These are phyloP conservation scores for Aporophyla nigra DNA, from an alignment of 2,888 invertebrate species.

Conservation along the genomic window DNA sequence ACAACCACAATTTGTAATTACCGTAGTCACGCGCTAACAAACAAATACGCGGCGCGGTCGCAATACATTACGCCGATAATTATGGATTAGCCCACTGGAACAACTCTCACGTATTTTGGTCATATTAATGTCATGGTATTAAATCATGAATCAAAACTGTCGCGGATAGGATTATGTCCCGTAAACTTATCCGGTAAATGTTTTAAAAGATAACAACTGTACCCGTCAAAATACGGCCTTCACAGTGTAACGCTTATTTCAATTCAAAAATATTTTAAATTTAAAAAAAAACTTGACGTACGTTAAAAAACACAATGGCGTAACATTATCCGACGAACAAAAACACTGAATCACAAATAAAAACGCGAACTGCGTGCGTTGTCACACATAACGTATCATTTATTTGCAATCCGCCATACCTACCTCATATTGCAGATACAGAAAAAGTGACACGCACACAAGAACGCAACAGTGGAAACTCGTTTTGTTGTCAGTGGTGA, in stretches of 20 bases:
- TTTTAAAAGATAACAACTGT: slow-evolving; percentile 66
- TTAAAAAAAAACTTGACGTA: slow-evolving; percentile 74
- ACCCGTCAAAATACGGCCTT: slow-evolving; percentile 53
- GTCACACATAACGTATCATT: slow-evolving; percentile 76
- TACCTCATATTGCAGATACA: slow-evolving; percentile 76
- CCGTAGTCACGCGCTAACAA: slow-evolving; percentile 75
- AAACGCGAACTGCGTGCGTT: slow-evolving; percentile 71
- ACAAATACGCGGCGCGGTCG: slow-evolving; percentile 77
- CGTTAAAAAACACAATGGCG: slow-evolving; percentile 67
- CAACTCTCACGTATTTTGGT: slow-evolving; percentile 77
- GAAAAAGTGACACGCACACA: slow-evolving; percentile 73
- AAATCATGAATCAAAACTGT: slow-evolving; percentile 77
- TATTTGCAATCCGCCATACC: slow-evolving; percentile 79
- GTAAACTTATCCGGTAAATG: slow-evolving; percentile 61
- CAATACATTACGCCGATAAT: slow-evolving; percentile 80
- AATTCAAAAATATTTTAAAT: slow-evolving; percentile 64
- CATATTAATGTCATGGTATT: slow-evolving; percentile 76
- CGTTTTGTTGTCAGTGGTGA: slow-evolving; percentile 69
- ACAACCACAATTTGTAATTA: slow-evolving; percentile 78
- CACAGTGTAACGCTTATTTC: slow-evolving; percentile 44
- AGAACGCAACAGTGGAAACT: slow-evolving; percentile 70
- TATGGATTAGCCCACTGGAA: slow-evolving; percentile 80
- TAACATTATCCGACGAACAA: slow-evolving; percentile 75
- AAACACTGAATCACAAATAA: slow-evolving; percentile 71
- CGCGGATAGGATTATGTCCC: slow-evolving; percentile 68